These are phyloP conservation scores for Chrysomela aeneicollis DNA, from an alignment of 2,888 invertebrate genomes.

Conservation along the genomic window DNA sequence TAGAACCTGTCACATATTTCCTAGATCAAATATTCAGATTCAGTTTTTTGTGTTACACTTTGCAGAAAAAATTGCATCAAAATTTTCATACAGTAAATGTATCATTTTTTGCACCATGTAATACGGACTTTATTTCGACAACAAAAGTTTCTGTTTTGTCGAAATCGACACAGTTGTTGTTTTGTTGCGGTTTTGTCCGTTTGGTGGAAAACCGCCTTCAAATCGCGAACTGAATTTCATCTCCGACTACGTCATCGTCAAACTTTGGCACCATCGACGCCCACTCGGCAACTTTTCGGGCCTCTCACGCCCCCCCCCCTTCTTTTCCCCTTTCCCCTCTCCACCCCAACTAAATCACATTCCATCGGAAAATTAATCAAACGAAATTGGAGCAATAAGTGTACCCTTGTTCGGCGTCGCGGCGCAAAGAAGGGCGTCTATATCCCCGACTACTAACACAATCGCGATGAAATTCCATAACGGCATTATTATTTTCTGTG, in stretches of 20 bases:
- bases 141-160: too few species aligned
- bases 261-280: background rate
- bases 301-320: background rate
- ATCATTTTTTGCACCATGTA: too few species aligned
- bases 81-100: background rate
- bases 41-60: too few species aligned
- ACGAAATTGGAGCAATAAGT: slow-evolving; percentile 10
- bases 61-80: too few species aligned
- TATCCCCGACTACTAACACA: background rate
- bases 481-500: background rate
- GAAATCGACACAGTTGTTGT: too few species aligned
- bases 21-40: too few species aligned
- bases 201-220: background rate
- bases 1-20: too few species aligned
- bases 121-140: too few species aligned
- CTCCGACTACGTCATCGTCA: background rate
- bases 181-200: too few species aligned
- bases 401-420: background rate
- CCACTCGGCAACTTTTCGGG: background rate
- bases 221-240: background rate
- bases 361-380: slow-evolving; percentile 7
- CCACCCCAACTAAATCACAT: slow-evolving; percentile 1
- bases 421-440: background rate
- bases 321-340: background rate
- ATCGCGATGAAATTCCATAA: background rate